Percentiles rank a stretch among this genome's conserved stretches.
Evolutionary conservation across 2,113 vertebrate species (phyloP).

Genomic region (Cercopithecus mona): DNA sequence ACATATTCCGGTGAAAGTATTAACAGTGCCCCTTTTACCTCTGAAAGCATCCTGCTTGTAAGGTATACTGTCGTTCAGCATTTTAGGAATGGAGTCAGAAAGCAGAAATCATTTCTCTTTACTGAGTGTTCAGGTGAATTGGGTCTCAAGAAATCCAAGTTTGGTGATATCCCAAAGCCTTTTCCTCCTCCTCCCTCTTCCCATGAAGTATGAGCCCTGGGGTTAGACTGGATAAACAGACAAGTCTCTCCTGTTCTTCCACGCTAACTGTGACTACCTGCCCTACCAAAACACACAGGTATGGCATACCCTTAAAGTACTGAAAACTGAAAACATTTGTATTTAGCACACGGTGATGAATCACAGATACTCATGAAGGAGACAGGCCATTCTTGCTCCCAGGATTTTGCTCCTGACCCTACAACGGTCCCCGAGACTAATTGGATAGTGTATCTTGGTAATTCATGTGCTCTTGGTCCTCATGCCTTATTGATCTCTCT

Average conservation of each 20-base stretch:
- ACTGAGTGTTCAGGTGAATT: no score
- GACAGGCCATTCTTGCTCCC: not conserved
- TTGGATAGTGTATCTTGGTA: not conserved
- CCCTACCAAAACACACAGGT: not conserved
- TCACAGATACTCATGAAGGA: not conserved
- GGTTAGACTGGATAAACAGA: not conserved
- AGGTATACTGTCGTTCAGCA: not conserved
- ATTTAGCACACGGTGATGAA: not conserved
- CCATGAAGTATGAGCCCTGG: not conserved
- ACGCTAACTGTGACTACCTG: not conserved
- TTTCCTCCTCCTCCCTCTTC: not conserved
- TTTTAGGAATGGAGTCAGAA: not conserved
- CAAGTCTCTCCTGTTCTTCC: not conserved
- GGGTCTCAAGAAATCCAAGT: not conserved
- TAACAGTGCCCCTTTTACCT: not conserved
- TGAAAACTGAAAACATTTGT: not conserved
- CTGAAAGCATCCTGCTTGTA: not conserved
- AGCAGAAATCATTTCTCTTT: not conserved
- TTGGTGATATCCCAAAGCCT: not conserved
- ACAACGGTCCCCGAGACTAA: rapidly evolving
- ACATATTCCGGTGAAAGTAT: not conserved
- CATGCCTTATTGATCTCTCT: not conserved
- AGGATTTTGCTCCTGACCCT: not conserved
- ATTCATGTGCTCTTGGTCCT: not conserved
- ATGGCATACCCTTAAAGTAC: not conserved